These are phyloP conservation scores for Lasioglossum lativentre DNA, from an alignment of 2,888 invertebrate genomes.

Conservation along the genomic window DNA sequence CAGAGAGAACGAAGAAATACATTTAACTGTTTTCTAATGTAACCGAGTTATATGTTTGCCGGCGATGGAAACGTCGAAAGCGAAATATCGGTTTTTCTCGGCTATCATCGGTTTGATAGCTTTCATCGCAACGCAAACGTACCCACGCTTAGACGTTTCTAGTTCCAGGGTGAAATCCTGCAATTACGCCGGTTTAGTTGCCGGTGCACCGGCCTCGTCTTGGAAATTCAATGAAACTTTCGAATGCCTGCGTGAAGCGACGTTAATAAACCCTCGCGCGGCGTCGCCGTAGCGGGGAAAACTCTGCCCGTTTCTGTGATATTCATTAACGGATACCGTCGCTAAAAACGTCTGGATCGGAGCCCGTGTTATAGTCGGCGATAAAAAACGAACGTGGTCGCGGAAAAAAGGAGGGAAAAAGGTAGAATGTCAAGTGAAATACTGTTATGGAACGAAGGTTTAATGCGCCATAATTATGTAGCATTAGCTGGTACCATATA, in stretches of 20 bases:
- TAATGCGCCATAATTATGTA: slow-evolving; percentile 62
- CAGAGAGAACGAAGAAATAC: too few relatives aligned
- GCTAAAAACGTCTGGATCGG: slow-evolving; percentile 38
- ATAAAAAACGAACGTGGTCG: slow-evolving; percentile 27
- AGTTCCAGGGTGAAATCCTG: background rate
- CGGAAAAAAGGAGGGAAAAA: background rate
- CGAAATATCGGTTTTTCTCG: background rate
- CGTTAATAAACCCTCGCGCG: slow-evolving; percentile 17
- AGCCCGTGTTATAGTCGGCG: slow-evolving; percentile 26
- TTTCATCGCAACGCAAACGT: background rate
- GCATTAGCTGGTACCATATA: slow-evolving; percentile 41
- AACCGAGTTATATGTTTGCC: too few relatives aligned
- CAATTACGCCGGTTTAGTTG: slow-evolving; percentile 22
- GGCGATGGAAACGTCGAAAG: too few relatives aligned
- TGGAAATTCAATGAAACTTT: slow-evolving; percentile 30
- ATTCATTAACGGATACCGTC: slow-evolving; percentile 44
- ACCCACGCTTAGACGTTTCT: background rate
- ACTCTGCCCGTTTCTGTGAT: slow-evolving; percentile 19
- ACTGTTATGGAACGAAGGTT: slow-evolving; percentile 55
- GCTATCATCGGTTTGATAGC: background rate
- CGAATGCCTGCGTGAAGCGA: slow-evolving; percentile 19
- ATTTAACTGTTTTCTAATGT: too few relatives aligned
- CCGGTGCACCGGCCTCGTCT: slow-evolving; percentile 12
- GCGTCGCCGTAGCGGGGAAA: background rate
- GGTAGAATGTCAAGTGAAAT: slow-evolving; percentile 42